phyloP scores from a whole-genome alignment of 2,113 vertebrate species.

The Sebastes schlegelii region DNA sequence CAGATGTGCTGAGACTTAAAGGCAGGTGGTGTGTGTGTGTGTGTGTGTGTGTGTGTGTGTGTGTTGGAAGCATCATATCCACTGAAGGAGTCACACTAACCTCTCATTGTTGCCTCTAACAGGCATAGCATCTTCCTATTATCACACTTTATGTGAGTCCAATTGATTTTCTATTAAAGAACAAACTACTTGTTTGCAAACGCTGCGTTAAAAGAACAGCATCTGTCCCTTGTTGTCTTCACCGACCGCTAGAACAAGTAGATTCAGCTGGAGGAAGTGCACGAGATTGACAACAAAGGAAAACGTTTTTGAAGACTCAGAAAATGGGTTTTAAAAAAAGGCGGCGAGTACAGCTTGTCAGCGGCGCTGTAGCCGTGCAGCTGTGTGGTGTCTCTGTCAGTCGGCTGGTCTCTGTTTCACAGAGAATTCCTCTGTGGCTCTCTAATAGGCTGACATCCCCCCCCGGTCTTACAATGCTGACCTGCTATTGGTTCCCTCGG shows the following conservation, averaged over 20 bases:
- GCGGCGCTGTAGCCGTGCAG: constrained; percentile 58
- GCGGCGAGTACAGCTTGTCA: constrained; percentile 41
- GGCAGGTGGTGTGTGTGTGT: constrained; percentile 42
- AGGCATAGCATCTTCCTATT: constrained; percentile 12
- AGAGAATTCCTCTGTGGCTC: constrained; percentile 71
- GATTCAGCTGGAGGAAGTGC: constrained; percentile 23
- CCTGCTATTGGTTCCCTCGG: constrained; percentile 73
- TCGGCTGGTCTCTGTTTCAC: constrained; percentile 76
- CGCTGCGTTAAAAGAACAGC: not conserved
- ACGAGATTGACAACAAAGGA: constrained; percentile 20
- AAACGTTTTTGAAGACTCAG: constrained; percentile 17
- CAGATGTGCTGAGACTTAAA: constrained; percentile 57
- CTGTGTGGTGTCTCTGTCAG: constrained; percentile 79
- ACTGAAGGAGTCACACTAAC: not conserved
- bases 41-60: constrained; percentile 2
- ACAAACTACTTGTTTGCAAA: constrained; percentile 20
- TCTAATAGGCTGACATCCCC: constrained; percentile 69
- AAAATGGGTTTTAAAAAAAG: constrained; percentile 29
- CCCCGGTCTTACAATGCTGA: constrained; percentile 37
- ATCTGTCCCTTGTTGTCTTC: constrained; percentile 21
- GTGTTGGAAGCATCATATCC: constrained; percentile 3
- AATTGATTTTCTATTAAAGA: constrained; percentile 26
- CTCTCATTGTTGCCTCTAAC: constrained; percentile 10
- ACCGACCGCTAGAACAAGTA: constrained; percentile 17
- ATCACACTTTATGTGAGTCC: not conserved